These are phyloP conservation scores for Odontophorus gujanensis DNA, from an alignment of 2,113 vertebrate genomes.

Conservation along the genomic window DNA sequence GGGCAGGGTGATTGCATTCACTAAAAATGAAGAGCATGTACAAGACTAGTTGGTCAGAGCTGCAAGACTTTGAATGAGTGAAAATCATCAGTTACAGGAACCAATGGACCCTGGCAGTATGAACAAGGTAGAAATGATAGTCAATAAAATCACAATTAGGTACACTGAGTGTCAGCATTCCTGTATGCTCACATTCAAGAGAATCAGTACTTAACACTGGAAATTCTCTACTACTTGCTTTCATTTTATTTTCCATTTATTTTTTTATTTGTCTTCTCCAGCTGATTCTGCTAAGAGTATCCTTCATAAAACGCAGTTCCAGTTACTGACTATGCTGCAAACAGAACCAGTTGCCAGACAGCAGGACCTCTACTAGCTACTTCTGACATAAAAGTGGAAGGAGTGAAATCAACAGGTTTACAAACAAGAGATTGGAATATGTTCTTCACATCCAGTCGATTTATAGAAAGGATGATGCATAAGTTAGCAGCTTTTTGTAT, in stretches of 20 bases:
- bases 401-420: not conserved
- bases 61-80: slow-evolving; percentile 54
- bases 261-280: not conserved
- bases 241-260: not conserved
- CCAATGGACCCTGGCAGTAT: slow-evolving; percentile 66
- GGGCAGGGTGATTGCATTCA: not conserved
- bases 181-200: slow-evolving; percentile 67
- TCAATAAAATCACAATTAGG: slow-evolving; percentile 78
- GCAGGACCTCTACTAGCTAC: not conserved
- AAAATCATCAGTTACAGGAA: slow-evolving; percentile 67
- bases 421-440: not conserved
- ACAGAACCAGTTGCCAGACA: not conserved
- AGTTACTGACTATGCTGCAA: not conserved
- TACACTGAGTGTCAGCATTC: slow-evolving; percentile 60
- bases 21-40: not conserved
- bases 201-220: slow-evolving; percentile 69
- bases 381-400: not conserved
- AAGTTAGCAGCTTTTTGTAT: not conserved
- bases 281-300: slow-evolving; percentile 34
- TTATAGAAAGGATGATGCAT: not conserved
- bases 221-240: slow-evolving; percentile 63
- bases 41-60: slow-evolving; percentile 13
- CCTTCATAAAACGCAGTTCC: slow-evolving; percentile 27
- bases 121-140: slow-evolving; percentile 78
- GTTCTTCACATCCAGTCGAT: not conserved